Conservation (phyloP, 2,888 invertebrate species). For the Drosophila bunnanda region DNA sequence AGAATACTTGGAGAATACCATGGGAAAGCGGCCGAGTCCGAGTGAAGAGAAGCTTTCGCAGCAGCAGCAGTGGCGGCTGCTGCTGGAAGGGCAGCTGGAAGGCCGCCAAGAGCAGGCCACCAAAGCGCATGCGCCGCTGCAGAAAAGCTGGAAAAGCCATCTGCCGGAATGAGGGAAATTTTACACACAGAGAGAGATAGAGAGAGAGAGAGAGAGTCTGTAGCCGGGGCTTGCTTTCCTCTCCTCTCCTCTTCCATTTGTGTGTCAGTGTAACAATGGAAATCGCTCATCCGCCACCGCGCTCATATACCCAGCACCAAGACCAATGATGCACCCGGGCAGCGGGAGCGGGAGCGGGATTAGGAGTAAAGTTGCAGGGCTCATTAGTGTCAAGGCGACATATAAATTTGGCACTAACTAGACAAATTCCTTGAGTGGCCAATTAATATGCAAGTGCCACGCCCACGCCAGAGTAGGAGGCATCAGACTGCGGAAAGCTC, state of each 20-base stretch:
- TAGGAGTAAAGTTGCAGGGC: constrained; percentile 52
- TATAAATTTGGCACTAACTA: constrained; percentile 69
- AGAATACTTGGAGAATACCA: constrained; percentile 14
- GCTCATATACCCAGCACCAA: background rate
- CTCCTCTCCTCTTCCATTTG: constrained; percentile 45
- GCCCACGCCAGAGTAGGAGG: constrained; percentile 26
- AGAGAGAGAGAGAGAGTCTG: background rate
- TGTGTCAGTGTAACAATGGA: constrained; percentile 84
- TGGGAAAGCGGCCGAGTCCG: constrained; percentile 2
- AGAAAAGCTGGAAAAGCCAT: constrained; percentile 59
- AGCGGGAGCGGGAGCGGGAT: constrained; percentile 8
- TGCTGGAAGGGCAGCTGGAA: constrained; percentile 27
- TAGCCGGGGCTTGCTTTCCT: background rate
- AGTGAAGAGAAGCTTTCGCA: constrained; percentile 63
- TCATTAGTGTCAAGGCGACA: constrained; percentile 77
- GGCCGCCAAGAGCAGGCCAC: constrained; percentile 39
- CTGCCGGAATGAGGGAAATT: background rate
- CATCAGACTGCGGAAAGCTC: constrained; percentile 50
- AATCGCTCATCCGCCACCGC: constrained; percentile 31
- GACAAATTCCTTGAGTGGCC: constrained; percentile 56
- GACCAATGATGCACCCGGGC: constrained; percentile 10
- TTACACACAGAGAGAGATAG: background rate
- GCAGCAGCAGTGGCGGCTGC: constrained; percentile 49
- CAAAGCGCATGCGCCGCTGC: constrained; percentile 73
- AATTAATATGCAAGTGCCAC: constrained; percentile 52